Base-by-base conservation (phyloP, 2,888 invertebrate species). In the Lasioglossum pauxillum region DNA sequence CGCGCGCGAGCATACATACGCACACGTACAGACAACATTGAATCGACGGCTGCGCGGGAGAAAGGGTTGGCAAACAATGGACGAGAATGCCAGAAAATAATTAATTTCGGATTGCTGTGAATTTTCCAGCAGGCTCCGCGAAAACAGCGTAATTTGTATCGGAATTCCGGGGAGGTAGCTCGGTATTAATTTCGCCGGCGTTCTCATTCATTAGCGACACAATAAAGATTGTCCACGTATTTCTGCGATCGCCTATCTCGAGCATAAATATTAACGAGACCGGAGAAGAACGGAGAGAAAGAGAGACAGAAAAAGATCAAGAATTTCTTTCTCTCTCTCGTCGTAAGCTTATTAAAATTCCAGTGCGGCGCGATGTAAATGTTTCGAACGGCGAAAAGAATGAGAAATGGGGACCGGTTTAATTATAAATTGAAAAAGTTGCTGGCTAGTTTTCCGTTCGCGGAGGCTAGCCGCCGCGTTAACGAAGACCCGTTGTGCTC, bases 351-450 rank as follows among this genome's bases (percentile, higher is more conserved):
- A 35, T 83, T 64, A 76, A 53, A 82, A 82, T 82, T 76, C 53
- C 19, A 23, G 27, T 12, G 49, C 60, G 41, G 23, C 23, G n/a
- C 19, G 19, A 16, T 38, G 44, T 44, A 46, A 64, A 71, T 72
- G 73, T 75, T 31, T 14, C 49, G 60, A 82, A 64, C 44, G 41
- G 27, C 19, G 74, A 14, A 23, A 73, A 31, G 49, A 71, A 53
- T 41, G 49, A 57, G 35, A 44, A 41, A 74, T 10, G 57, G 35
- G 74, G 53, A 75, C 76, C 74, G 7, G 77, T 76, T 77, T 78
- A 84, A 84, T 85, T 84, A 78, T 77, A 84, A 84, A 85, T 80
- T 77, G 35, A 71, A 84, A 84, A 84, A 84, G 84, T 84, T 80
- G 77, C 19, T 14, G 53, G 27, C 49, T 27, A 46, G 79, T 67